A percentile compares a stretch with the other conserved stretches of the same genome.
Conservation (phyloP, 2,797 vertebrate species). For the Taenioides sp. region DNA sequence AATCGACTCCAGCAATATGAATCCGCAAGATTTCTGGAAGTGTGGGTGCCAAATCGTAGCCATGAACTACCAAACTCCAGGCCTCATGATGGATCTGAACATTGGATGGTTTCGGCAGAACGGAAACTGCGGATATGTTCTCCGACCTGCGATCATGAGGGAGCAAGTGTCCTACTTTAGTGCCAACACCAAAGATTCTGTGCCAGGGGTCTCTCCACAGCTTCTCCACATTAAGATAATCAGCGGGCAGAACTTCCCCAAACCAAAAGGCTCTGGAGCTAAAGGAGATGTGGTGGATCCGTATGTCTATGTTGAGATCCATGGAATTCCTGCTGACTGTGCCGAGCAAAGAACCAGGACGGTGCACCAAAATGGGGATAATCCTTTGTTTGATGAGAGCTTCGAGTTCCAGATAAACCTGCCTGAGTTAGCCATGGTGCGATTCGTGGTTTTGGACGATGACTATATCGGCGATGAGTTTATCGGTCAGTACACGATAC, state of each 20-base stretch:
- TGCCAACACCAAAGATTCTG: conserved; percentile 96
- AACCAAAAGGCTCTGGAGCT: conserved; percentile 97
- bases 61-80: conserved; percentile 98
- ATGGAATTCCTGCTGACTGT: conserved; percentile 96
- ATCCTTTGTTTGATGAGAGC: conserved; percentile 97
- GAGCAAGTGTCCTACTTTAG: conserved; percentile 98
- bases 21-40: conserved; percentile 99
- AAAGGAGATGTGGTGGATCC: conserved; percentile 98
- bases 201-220: conserved; percentile 96
- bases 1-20: conserved; percentile 99
- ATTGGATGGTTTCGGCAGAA: conserved; percentile 98
- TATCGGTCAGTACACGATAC: conserved; percentile 96
- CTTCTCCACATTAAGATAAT: conserved; percentile 98
- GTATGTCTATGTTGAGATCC: conserved; percentile 95
- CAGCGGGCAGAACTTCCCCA: conserved; percentile 97
- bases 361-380: conserved; percentile 93
- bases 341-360: conserved; percentile 98
- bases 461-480: conserved; percentile 99
- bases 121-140: conserved; percentile 94
- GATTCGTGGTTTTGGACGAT: conserved; percentile 96
- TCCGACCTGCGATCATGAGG: conserved; percentile 96
- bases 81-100: conserved; percentile 98
- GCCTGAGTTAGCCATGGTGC: conserved; percentile 95
- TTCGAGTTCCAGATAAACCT: conserved; percentile 99
- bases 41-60: conserved; percentile 98